Percentiles rank a stretch among this genome's conserved stretches.
phyloP scores from a whole-genome alignment of 2,797 vertebrate genomes.

The Gallinago solitaria region DNA sequence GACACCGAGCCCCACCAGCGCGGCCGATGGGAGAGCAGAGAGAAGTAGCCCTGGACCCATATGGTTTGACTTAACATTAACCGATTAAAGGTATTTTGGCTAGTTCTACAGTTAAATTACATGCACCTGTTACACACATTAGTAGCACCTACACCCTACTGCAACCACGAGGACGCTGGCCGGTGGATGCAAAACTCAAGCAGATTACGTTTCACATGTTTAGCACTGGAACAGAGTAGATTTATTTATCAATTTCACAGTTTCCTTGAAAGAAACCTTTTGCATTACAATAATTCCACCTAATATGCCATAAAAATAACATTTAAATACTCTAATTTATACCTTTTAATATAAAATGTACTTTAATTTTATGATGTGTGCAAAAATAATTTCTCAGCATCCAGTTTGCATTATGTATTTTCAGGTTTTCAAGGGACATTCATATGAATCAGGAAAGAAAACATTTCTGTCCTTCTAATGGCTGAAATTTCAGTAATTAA shows the following conservation, averaged over 20 bases:
- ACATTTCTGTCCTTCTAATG: neutral
- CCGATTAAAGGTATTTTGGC: slow-evolving; percentile 75
- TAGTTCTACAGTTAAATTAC: slow-evolving; percentile 67
- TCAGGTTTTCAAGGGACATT: slow-evolving; percentile 23
- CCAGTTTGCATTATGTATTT: slow-evolving; percentile 58
- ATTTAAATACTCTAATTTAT: slow-evolving; percentile 66
- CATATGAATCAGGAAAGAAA: neutral
- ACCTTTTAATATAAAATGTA: slow-evolving; percentile 58
- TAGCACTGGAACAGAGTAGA: slow-evolving; percentile 60
- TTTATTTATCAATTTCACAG: slow-evolving; percentile 81
- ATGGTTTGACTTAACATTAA: slow-evolving; percentile 76
- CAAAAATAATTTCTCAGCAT: slow-evolving; percentile 59
- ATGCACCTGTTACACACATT: slow-evolving; percentile 72
- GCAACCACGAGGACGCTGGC: neutral
- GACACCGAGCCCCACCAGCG: neutral
- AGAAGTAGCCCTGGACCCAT: slow-evolving; percentile 26
- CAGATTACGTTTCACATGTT: slow-evolving; percentile 62
- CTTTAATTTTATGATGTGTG: slow-evolving; percentile 68
- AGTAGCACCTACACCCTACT: slow-evolving; percentile 47
- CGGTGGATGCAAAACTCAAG: neutral
- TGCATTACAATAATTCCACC: slow-evolving; percentile 68
- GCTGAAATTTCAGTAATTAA: slow-evolving; percentile 59
- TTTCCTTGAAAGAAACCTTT: slow-evolving; percentile 72
- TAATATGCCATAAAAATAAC: slow-evolving; percentile 72
- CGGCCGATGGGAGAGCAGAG: neutral